phyloP scores from a whole-genome alignment of 2,797 vertebrate species.

The Microctenopoma lineatum region DNA sequence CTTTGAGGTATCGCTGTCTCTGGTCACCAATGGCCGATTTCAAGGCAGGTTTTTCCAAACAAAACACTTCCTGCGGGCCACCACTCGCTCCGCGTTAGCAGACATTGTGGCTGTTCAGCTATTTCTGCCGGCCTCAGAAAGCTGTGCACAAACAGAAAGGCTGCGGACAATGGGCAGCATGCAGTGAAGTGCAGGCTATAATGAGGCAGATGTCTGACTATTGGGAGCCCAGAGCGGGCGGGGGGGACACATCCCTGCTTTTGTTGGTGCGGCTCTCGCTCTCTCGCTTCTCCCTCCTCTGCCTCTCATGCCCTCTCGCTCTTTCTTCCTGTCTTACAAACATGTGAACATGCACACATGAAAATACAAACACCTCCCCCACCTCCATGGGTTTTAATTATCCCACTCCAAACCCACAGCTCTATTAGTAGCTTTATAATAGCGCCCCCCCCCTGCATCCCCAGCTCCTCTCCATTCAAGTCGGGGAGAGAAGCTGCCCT shows the following conservation, averaged over 20 bases:
- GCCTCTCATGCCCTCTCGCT: conserved; percentile 63
- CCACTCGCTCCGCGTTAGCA: conserved; percentile 34
- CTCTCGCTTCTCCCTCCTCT: conserved; percentile 29
- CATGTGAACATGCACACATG: conserved; percentile 65
- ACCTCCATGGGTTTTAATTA: conserved; percentile 79
- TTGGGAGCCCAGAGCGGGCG: conserved; percentile 75
- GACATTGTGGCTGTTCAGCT: conserved; percentile 57
- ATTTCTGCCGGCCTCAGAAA: conserved; percentile 53
- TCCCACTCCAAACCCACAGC: conserved; percentile 83
- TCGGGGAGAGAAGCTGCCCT: conserved; percentile 80
- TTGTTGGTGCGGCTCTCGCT: conserved; percentile 60
- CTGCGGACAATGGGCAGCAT: conserved; percentile 78
- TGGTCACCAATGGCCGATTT: conserved; percentile 33
- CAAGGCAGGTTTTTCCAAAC: conserved; percentile 50
- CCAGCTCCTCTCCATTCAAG: conserved; percentile 80
- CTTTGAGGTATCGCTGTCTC: conserved; percentile 42
- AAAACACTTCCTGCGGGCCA: conserved; percentile 66
- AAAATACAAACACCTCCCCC: conserved; percentile 41
- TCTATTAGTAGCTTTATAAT: conserved; percentile 85
- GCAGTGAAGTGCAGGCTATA: conserved; percentile 83
- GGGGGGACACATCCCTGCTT: conserved; percentile 62
- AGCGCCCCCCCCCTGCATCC: conserved; percentile 55
- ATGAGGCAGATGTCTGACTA: conserved; percentile 88
- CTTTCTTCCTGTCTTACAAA: conserved; percentile 58
- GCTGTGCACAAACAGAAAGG: conserved; percentile 70